Evolutionary conservation across 1,140 invertebrate species (phyloP), one percentile per base, ranked within the genome.

Genomic region (Drosophila bocqueti): DNA sequence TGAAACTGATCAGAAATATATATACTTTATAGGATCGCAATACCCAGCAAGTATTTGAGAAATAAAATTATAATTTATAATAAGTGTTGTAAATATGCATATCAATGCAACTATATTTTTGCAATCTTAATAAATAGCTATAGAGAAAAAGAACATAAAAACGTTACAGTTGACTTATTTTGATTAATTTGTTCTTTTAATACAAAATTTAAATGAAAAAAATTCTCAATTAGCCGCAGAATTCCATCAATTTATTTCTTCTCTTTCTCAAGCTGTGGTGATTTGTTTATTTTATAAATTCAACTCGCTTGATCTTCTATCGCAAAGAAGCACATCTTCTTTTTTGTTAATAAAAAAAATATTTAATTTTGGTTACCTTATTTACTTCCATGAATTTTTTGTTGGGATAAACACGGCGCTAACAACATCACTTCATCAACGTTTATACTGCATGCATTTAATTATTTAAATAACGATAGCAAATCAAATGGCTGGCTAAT

Each of bases 401-500:
- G 18, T 43, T 64, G 45, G 10, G 47, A 57, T 69, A 29, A 21
- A 60, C 46, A 50, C 50, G 59, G 49, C 55, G 36, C 36, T 61
- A 40, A 61, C 24, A 59, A 26, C 57, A 60, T 8, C 16, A 68
- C 21, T 54, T 50, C 38, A 62, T 45, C 43, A 49, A 54, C 54
- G 16, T 46, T 42, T 24, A 59, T 68, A 49, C 43, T 67, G 74
- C 61, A 76, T 73, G 77, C 42, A 57, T 50, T 60, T 68, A 45
- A 42, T 47, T 15, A 38, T 46, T 61, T 18, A 72, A 87, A 67
- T 78, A 72, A 91, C 72, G 71, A 59, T 67, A 91, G 84, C 71
- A 79, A 82, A 76, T 43, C 21, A 72, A 78, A 90, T 50, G 50
- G 75, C 68, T 73, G 62, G 64, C 66, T 52, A 77, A 69, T 91